Base-by-base conservation (phyloP, 2,888 invertebrate species). In the Alviniconcha strummeri region DNA sequence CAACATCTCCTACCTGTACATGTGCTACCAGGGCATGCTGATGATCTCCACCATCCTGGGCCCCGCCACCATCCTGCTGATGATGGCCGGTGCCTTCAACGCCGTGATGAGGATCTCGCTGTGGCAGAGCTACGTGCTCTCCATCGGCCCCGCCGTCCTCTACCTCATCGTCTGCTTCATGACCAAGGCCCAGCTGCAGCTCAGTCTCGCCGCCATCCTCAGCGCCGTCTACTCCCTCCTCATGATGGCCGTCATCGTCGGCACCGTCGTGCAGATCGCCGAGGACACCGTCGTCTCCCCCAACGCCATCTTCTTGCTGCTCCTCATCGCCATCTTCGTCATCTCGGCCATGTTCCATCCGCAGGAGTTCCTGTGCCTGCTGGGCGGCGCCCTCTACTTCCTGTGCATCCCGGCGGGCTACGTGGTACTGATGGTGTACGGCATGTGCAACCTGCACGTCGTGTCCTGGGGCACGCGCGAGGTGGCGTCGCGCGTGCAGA, bases 331-430 rank as follows among this genome's bases (percentile, higher is more conserved):
- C 11, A 89, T 92, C 52, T 92, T 93, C 85, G 82, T 90, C 15
- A 87, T 92, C 52, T 90, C 93, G 6, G 91, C 90, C 6, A 13
- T 88, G 5, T 87, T 91, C 71, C 93, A 93, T 87, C 93, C 93
- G 9, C 91, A 93, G 57, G 93, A 93, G 86, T 92, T 92, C 85
- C 86, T 89, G 60, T 90, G 90, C 85, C 86, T 93, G 15, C 86
- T 91, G 15, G 89, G 87, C 57, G 91, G 91, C 75, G 84, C 95
- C 13, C 87, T 98, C 78, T 98, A 98, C 93, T 97, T 97, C 92
- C 96, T 98, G 77, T 97, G 98, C 13, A 97, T 98, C 83, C 98
- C 98, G 0, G 97, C 97, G 87, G 98, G 98, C 96, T 98, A 98
- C 94, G 96, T 98, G 95, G 94, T 98, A 92, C 95, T 98, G 82